A percentile compares a stretch with the other conserved stretches of the same genome.
Conservation (phyloP, 2,888 invertebrate species). For the Cylloceria caligata region DNA sequence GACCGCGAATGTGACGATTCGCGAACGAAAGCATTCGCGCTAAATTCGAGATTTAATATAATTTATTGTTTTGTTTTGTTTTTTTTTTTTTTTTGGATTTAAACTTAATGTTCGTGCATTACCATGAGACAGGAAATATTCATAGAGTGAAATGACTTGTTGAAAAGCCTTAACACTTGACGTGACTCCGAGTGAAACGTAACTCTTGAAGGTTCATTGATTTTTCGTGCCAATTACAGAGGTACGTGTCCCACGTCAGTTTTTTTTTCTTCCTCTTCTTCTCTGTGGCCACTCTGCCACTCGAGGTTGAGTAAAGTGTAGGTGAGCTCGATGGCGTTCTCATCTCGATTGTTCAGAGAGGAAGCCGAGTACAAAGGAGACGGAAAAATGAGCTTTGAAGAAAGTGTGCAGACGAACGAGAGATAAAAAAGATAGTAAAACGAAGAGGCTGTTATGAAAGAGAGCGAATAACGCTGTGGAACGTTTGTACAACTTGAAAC, state of each 20-base stretch:
- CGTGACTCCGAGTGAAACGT: slow-evolving; percentile 25
- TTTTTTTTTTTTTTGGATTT: neutral
- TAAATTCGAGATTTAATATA: neutral
- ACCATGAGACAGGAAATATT: neutral
- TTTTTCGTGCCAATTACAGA: slow-evolving; percentile 48
- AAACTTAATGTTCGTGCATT: slow-evolving; percentile 5
- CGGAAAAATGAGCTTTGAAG: slow-evolving; percentile 8
- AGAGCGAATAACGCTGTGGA: slow-evolving; percentile 5
- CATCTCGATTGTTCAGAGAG: slow-evolving; percentile 37
- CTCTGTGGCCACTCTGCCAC: neutral
- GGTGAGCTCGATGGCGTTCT: slow-evolving; percentile 18
- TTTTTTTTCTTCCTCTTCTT: neutral
- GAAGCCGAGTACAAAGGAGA: neutral
- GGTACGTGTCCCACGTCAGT: slow-evolving; percentile 21
- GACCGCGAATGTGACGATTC: slow-evolving; percentile 7
- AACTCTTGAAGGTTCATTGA: slow-evolving; percentile 17
- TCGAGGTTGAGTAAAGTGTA: slow-evolving; percentile 22
- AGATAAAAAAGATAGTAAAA: slow-evolving; percentile 14
- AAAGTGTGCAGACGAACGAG: slow-evolving; percentile 11
- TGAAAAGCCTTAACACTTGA: neutral
- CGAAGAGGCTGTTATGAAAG: slow-evolving; percentile 22
- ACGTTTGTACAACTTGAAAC: slow-evolving; percentile 17
- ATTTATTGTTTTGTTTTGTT: neutral
- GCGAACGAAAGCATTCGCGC: neutral
- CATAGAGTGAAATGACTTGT: neutral